Evolutionary conservation across 2,113 vertebrate genomes (phyloP), one percentile per base, ranked within the genome.

Genomic region (Burhinus oedicnemus): DNA sequence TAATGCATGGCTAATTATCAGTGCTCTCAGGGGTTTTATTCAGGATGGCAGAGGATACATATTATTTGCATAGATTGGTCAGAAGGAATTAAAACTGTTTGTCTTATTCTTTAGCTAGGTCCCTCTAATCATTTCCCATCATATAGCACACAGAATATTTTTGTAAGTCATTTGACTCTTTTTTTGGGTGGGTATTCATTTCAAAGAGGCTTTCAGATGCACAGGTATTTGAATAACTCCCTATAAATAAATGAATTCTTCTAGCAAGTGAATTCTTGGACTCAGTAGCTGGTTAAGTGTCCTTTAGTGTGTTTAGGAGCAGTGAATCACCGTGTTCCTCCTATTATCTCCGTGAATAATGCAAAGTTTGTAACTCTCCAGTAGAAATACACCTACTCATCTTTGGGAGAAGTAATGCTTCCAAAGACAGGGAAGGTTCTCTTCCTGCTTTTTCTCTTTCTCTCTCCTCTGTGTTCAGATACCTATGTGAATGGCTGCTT

Each of bases 51-150:
- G 81, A 86, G 62, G 54, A 80, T 54, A 76, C 34, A 25, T 49
- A 32, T 42, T 82, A 79, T 97, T 97, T 96, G 91, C 95, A 96
- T 86, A 96, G 87, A 40, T 42, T 27, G 90, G 82, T 90, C 75
- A 83, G 89, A 77, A 91, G 83, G 87, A 96, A 96, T 95, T 94
- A 93, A 88, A 95, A 62, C 32, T 83, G 78, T 96, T 94, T 95
- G 58, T 90, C 91, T 83, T 91, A 38, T 18, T 66, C 81, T 90
- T 95, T 64, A 89, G 82, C 76, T 51, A 15, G 75, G 68, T 45
- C 27, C 7, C 36, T 36, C 51, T 52, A 52, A 44, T 61, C 12
- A 29, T 74, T 83, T 91, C 36, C 42, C 54, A 47, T 85, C 84
- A 38, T 34, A 25, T 18, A 62, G 70, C 30, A 16, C 8, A 11